phyloP scores from a whole-genome alignment of 23 tunicate genomes.

The Phallusia fumigata region DNA sequence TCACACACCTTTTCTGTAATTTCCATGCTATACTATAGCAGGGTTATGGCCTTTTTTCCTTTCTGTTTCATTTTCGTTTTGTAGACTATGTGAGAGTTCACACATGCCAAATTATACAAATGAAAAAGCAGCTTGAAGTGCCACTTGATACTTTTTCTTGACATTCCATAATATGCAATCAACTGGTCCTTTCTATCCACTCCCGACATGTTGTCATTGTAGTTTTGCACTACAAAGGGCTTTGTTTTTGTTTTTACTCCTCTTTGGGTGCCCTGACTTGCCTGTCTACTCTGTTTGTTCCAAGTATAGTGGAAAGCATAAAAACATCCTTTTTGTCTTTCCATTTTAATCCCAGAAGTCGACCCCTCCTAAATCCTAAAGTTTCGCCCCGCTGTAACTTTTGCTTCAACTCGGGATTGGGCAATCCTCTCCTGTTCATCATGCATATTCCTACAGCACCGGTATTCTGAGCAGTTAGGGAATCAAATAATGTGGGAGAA shows the following conservation, averaged over 20 bases:
- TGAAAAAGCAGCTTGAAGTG: conserved; percentile 13
- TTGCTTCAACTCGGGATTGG: not conserved
- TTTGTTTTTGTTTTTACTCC: conserved; percentile 1
- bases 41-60: not conserved
- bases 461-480: not conserved
- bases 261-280: not conserved
- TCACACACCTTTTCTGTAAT: not conserved
- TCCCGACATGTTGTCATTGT: conserved; percentile 25
- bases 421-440: conserved; percentile 7
- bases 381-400: not conserved
- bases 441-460: not conserved
- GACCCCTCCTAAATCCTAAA: not conserved
- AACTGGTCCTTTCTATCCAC: conserved; percentile 17
- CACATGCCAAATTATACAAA: conserved; percentile 5
- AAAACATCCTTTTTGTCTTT: conserved; percentile 7
- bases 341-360: conserved; percentile 1
- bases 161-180: conserved; percentile 17
- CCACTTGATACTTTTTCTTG: conserved; percentile 19
- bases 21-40: too few species aligned
- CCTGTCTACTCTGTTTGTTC: too few species aligned
- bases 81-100: conserved; percentile 15
- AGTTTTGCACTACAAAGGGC: conserved; percentile 29
- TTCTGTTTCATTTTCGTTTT: not conserved
- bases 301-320: too few species aligned
- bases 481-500: too few species aligned